Evolutionary conservation across 2,113 vertebrate genomes (phyloP), one percentile per base, ranked within the genome.

Genomic region (Rhinopomastus cyanomelas): DNA sequence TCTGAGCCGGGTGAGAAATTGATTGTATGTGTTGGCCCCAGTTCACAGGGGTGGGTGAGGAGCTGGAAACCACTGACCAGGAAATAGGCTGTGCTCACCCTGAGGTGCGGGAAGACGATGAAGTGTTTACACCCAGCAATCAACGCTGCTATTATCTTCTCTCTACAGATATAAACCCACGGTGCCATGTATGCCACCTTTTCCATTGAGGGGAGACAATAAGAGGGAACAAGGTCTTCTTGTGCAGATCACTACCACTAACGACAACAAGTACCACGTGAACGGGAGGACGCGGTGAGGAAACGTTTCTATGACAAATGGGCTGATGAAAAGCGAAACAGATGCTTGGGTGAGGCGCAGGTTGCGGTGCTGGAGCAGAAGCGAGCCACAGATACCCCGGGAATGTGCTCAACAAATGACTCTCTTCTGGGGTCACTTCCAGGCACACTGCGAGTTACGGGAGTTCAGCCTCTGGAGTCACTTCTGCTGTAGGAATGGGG

Each of bases 51-150:
- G 93, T 92, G 82, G 81, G 87, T 72, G 57, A 62, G 87, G 73
- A 74, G 75, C 79, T 95, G 89, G 85, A 93, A 95, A 91, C n/a
- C 3, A 5, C 82, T 91, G 72, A 87, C 91, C 85, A 74, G 93
- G 87, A 95, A 94, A 91, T 76, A 71, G 89, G 42, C n/a, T 88
- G 85, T 6, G 5, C 76, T 91, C 5, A 44, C 81, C 76, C 64
- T 18, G 74, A 90, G 78, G 81, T 85, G 84, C 1, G 0, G 87
- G 67, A 92, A 91, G 85, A 93, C 91, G 64, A 76, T 79, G 71
- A 85, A 89, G 75, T 48, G 48, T 69, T 82, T 87, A 46, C 0
- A 1, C 60, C 55, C 26, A 56, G 79, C 56, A 56, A 8, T 32
- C 42, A 92, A 51, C 0, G 3, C 42, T 91, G 49, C 46, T 71